These are phyloP conservation scores for Ophioderma brevispina DNA, from an alignment of 35 echinoderm and acorn worm species.

Conservation along the genomic window DNA sequence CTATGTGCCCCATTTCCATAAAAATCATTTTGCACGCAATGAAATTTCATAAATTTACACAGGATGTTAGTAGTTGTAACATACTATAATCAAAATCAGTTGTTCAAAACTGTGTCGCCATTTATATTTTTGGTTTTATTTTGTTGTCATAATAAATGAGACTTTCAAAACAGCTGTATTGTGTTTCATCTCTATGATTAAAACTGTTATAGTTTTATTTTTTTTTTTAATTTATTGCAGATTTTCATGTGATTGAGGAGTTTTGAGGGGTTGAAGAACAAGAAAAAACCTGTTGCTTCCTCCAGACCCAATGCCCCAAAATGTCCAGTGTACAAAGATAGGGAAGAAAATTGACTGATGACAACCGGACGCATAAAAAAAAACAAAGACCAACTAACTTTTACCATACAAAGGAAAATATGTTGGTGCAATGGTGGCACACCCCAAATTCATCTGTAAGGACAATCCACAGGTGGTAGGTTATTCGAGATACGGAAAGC, in stretches of 20 bases:
- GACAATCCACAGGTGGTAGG: slow-evolving; percentile 86
- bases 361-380: slow-evolving; percentile 40
- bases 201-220: no score
- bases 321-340: slow-evolving; percentile 59
- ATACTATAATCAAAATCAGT: no score
- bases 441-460: slow-evolving; percentile 67
- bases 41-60: no score
- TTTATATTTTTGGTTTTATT: no score
- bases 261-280: slow-evolving; percentile 90
- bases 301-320: slow-evolving; percentile 52
- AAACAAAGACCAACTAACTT: slow-evolving; percentile 40
- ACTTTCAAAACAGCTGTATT: no score
- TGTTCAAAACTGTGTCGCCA: no score
- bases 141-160: no score
- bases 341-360: slow-evolving; percentile 22
- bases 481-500: slow-evolving; percentile 96
- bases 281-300: slow-evolving; percentile 63
- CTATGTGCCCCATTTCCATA: no score
- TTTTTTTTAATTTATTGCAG: no score
- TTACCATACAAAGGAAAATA: slow-evolving; percentile 43
- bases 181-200: no score
- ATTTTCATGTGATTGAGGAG: slow-evolving; percentile 74
- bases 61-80: no score
- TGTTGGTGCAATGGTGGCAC: slow-evolving; percentile 86
- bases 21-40: no score